Evolutionary conservation across 2,797 vertebrate genomes (phyloP).

Genomic region (Psittacula derbiana): DNA sequence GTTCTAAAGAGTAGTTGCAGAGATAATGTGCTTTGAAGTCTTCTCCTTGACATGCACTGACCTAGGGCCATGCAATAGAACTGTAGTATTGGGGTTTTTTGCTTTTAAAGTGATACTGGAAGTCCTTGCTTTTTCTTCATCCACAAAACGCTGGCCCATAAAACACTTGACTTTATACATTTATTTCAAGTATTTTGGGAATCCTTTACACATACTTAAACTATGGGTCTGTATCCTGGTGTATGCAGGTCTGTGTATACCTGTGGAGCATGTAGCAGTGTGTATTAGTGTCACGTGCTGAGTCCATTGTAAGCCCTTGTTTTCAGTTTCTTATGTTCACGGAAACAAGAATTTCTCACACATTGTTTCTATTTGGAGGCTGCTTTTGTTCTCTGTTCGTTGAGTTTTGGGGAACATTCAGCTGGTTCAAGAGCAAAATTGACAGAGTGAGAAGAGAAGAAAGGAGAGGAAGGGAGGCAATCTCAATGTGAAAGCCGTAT

Average conservation of each 20-base stretch:
- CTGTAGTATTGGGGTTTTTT: background rate
- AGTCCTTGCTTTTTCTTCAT: background rate
- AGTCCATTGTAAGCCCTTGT: background rate
- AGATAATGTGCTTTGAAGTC: background rate
- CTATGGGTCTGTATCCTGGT: background rate
- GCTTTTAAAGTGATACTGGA: background rate
- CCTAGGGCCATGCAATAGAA: background rate
- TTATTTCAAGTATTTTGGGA: background rate
- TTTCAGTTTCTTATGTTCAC: background rate
- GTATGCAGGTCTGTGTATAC: background rate
- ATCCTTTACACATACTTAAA: background rate
- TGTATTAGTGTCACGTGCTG: background rate
- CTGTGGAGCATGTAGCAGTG: background rate
- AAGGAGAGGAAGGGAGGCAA: background rate
- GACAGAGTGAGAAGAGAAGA: background rate
- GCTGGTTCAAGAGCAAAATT: background rate
- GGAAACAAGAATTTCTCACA: background rate
- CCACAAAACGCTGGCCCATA: background rate
- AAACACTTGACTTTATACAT: background rate
- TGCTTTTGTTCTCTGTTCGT: background rate
- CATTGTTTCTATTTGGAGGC: background rate
- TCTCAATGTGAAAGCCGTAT: background rate
- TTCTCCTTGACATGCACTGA: background rate
- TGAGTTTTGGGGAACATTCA: background rate
- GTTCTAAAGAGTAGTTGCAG: background rate